phyloP scores from a whole-genome alignment of 2,888 invertebrate species.

The Polymixis lichenea region DNA sequence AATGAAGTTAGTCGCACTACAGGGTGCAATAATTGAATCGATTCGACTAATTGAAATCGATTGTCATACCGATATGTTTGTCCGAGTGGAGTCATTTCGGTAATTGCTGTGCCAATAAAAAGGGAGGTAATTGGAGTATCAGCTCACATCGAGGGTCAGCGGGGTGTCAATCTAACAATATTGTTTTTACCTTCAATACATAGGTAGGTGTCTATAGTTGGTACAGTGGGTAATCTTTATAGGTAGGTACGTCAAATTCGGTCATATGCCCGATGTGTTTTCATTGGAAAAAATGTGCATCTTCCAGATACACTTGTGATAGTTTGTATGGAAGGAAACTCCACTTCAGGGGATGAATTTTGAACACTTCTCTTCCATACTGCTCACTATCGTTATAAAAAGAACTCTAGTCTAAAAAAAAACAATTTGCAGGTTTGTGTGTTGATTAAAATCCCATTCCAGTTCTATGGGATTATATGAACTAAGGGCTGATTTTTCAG shows the following conservation, averaged over 20 bases:
- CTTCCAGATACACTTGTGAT: too few relatives aligned
- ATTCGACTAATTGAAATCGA: constrained; percentile 59
- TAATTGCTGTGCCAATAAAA: constrained; percentile 58
- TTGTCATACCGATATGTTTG: constrained; percentile 48
- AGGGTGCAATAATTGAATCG: constrained; percentile 55
- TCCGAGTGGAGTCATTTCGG: constrained; percentile 29
- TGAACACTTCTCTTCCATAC: too few relatives aligned
- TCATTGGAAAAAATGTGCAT: too few relatives aligned
- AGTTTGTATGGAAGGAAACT: too few relatives aligned
- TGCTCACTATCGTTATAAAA: too few relatives aligned
- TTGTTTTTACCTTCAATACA: constrained; percentile 28
- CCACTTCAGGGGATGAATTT: too few relatives aligned
- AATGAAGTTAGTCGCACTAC: constrained; percentile 41
- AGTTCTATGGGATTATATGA: too few relatives aligned
- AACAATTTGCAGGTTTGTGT: too few relatives aligned
- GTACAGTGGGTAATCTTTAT: background rate
- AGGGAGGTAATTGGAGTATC: constrained; percentile 21
- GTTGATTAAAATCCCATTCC: too few relatives aligned
- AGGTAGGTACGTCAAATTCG: background rate
- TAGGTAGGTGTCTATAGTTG: background rate
- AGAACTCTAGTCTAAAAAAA: too few relatives aligned
- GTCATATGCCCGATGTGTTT: too few relatives aligned
- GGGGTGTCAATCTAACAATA: constrained; percentile 37
- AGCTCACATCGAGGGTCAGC: constrained; percentile 5
- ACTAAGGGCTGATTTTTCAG: too few relatives aligned